These are phyloP conservation scores for Ciconia maguari DNA, from an alignment of 2,113 vertebrate genomes.

Conservation along the genomic window DNA sequence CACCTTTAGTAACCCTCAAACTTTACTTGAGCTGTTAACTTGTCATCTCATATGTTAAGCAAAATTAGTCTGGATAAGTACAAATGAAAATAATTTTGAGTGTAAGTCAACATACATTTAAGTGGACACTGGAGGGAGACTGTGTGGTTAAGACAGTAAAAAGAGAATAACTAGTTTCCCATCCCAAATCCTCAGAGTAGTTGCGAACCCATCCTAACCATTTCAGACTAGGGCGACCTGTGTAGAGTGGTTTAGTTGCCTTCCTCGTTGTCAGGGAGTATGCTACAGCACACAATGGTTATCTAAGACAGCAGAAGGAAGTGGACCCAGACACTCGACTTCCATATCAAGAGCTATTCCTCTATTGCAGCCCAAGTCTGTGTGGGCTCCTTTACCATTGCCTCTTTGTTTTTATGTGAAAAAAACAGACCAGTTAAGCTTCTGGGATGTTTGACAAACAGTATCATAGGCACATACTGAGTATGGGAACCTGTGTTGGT, in stretches of 20 bases:
- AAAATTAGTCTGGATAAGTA: neutral
- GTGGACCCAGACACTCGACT: neutral
- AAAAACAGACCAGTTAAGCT: neutral
- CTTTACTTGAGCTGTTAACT: neutral
- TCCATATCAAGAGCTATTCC: neutral
- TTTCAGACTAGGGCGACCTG: neutral
- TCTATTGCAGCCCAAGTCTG: neutral
- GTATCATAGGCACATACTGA: neutral
- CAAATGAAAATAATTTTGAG: neutral
- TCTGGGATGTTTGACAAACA: neutral
- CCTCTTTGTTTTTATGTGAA: neutral
- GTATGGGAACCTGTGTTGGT: fast-evolving
- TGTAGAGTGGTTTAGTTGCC: neutral
- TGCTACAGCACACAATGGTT: neutral
- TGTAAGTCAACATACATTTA: neutral
- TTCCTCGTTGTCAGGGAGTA: neutral
- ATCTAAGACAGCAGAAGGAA: neutral
- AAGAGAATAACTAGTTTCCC: neutral
- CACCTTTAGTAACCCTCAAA: neutral
- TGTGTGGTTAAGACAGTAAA: neutral
- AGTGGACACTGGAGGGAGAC: neutral
- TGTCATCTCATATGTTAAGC: neutral
- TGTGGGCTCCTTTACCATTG: neutral
- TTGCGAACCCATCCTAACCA: neutral
- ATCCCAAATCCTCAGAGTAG: neutral